Base-by-base conservation (phyloP, 2,888 invertebrate species). In the Taphrorychus bicolor region DNA sequence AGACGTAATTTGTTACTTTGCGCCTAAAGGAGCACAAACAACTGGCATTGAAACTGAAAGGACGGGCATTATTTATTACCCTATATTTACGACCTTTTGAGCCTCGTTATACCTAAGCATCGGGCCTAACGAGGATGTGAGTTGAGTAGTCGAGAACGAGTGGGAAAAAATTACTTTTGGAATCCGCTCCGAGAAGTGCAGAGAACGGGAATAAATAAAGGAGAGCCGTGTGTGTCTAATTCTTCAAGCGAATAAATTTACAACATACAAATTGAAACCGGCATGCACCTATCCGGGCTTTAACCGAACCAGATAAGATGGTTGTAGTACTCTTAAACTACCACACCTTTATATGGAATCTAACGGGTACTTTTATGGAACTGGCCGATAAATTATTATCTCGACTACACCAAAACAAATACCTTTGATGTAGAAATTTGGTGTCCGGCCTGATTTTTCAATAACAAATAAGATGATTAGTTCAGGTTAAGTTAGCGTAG, bases 21-120 rank as follows among this genome's bases (percentile, higher is more conserved):
- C 54, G 66, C 66, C 66, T 61, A 57, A 66, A 61, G 66, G 66
- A 59, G 60, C 51, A 60, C 66, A 60, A 66, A 60, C 66, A 66
- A 66, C 66, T 66, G 66, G 60, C 51, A 59, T 51, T 18, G 41
- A 56, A 60, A 60, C 16, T 54, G 40, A 45, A 56, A 60, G 48
- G 52, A 11, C 18, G n/a, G 49, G 59, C 42, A 60, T 66, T 66
- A 60, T 66, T 66, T 66, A 66, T 66, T 54, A 51, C 60, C 54
- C 66, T 22, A 23, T 54, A 66, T 66, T 66, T 66, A 66, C 48
- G 66, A 54, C 40, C 59, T 40, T 51, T 57, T 23, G 51, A 64
- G 42, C 41, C 23, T 60, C 41, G 59, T 59, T 59, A 59, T 45
- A 17, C 45, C 17, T 32, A 32, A 32, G 32, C 32, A 32, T 11